Evolutionary conservation across 1,140 invertebrate genomes (phyloP), one percentile per base, ranked within the genome.

Genomic region (Penaeus chinensis): DNA sequence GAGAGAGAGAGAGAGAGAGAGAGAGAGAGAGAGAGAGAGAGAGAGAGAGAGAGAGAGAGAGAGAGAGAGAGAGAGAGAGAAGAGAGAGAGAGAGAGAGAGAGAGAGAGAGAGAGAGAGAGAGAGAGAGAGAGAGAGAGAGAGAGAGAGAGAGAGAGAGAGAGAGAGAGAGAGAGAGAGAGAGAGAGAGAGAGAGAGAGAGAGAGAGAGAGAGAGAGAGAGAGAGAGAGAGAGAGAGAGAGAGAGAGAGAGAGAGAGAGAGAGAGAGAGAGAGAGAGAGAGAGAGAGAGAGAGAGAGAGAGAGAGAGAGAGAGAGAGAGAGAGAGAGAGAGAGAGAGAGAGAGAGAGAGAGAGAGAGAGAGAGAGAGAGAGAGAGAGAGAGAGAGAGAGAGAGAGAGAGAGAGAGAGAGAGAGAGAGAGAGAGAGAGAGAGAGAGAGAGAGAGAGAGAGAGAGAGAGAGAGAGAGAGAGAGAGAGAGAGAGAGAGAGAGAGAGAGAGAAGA

Each of bases 201-300:
- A 37, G 20, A 18, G 18, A 74, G 4, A 20, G 7, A 5, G 16
- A 27, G 16, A 20, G 0, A 11, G 24, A 74, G n/a, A 32, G 71
- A 74, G n/a, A 74, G 71, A 27, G 71, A 74, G 24, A 27, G 71
- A 74, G 71, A 27, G 71, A 74, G 71, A 27, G 71, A 74, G 71
- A 27, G 71, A 54, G 54, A 13, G 54, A 54, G 66, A n/a, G 22
- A 22, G 66, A n/a, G 66, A 71, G 66, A 74, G 24, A 32, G 71
- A 74, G 71, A 74, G 71, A 74, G 71, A 82, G 54, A 77, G 82
- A 77, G 82, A 77, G 82, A 84, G 82, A 76, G 54, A 62, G 69
- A 62, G 54, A 76, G 54, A 76, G 20, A 47, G 22, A 74, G 27
- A 74, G 27, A 27, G 27, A 37, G 20, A 27, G 27, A 74, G 27